A percentile compares a stretch with the other conserved stretches of the same genome.
These are phyloP conservation scores for Syngnathus scovelli DNA, from an alignment of 2,113 vertebrate genomes.

Conservation along the genomic window DNA sequence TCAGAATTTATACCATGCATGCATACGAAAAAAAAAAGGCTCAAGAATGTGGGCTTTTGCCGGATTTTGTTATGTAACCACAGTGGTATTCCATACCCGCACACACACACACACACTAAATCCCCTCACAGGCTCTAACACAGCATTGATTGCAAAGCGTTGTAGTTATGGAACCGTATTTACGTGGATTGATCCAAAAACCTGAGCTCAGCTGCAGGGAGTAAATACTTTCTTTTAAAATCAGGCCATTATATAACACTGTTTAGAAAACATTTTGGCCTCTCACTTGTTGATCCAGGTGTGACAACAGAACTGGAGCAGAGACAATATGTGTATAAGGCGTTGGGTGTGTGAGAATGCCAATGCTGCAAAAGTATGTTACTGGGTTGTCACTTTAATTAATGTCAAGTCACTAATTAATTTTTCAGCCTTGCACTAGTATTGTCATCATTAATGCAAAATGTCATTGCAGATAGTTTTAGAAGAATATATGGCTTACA, in stretches of 20 bases:
- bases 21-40: conserved; percentile 2
- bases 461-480: too few relatives aligned
- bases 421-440: too few relatives aligned
- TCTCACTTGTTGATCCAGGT: background rate
- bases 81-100: conserved; percentile 11
- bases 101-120: conserved; percentile 3
- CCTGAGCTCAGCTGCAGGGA: background rate
- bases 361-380: too few relatives aligned
- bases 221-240: background rate
- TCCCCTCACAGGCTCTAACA: conserved; percentile 1
- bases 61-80: conserved; percentile 36
- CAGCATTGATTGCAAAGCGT: background rate
- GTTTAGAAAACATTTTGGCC: background rate
- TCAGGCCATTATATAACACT: background rate
- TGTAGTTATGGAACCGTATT: background rate
- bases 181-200: background rate
- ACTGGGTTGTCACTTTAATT: too few relatives aligned
- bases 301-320: background rate
- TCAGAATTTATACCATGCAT: background rate
- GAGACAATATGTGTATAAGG: background rate
- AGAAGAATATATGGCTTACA: too few relatives aligned
- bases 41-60: background rate
- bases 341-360: too few relatives aligned
- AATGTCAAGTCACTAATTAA: too few relatives aligned
- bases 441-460: too few relatives aligned